Evolutionary conservation across 1,140 invertebrate genomes (phyloP), one percentile per base, ranked within the genome.

Genomic region (Dreissena polymorpha): DNA sequence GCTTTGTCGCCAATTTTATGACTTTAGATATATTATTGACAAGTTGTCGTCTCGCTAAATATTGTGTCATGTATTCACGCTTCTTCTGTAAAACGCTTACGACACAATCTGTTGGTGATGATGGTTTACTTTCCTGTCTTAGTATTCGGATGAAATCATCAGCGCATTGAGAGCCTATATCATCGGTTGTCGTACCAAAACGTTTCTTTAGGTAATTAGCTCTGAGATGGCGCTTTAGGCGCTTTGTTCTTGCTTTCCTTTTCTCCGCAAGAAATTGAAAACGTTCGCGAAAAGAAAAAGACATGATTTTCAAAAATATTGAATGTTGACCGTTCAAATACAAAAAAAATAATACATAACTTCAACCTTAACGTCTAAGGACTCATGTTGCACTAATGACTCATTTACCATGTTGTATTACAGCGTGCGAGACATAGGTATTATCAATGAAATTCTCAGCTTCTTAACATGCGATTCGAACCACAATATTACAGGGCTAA

Each of bases 361-460:
- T 39, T 8, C 2, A 39, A 39, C 39, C 39, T 39, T 39, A 39
- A 39, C 39, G 39, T 39, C 39, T 39, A 5, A 39, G 39, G 39
- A 39, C 39, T 39, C 39, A 39, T 39, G 39, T 39, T 8, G 39
- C 39, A 39, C 39, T 39, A 39, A 39, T 39, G 8, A 39, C 39
- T 39, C 39, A 39, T 39, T 39, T 39, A 39, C 39, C 39, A 71
- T 71, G 69, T 50, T 71, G 7, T 71, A 71, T 23, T 71, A 71
- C 69, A 71, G 49, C 49, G 69, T 71, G 16, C 69, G 69, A 50
- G 69, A 71, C 18, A 71, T 71, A 10, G 69, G 69, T 71, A 51
- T 6, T 51, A 71, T 71, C 18, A 50, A 71, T 50, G 69, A 71
- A 51, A 50, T 71, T 10, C 12, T 51, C 12, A n/a, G 16, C 12